phyloP scores from a whole-genome alignment of 2,888 invertebrate genomes.

The Eupithecia abbreviata region DNA sequence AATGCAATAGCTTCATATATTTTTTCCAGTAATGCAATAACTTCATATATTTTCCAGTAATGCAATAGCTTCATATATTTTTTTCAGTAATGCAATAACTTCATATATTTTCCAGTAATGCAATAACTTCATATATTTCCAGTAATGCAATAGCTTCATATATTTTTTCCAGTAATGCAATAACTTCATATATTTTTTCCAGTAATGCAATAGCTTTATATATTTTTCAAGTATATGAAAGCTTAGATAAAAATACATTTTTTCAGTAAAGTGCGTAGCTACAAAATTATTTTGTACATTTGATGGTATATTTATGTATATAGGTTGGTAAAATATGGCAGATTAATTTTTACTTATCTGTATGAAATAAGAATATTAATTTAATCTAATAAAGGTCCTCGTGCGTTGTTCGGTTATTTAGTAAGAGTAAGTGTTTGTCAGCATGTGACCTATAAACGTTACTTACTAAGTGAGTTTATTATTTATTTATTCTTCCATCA shows the following conservation, averaged over 20 bases:
- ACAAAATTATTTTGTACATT: slow-evolving; percentile 21
- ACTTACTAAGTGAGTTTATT: too few species aligned
- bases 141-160: too few species aligned
- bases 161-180: too few species aligned
- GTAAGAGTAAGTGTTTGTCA: too few species aligned
- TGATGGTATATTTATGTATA: slow-evolving; percentile 4
- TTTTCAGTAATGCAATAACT: too few species aligned
- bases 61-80: too few species aligned
- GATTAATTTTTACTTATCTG: not conserved
- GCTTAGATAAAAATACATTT: not conserved
- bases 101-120: too few species aligned
- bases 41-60: not conserved
- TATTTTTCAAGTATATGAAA: not conserved
- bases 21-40: too few species aligned
- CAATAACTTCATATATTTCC: too few species aligned
- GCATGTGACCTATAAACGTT: too few species aligned
- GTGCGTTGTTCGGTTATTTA: not conserved
- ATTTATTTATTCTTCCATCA: too few species aligned
- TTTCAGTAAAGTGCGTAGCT: slow-evolving; percentile 4
- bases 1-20: not conserved
- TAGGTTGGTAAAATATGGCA: slow-evolving; percentile 7
- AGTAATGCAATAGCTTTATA: not conserved
- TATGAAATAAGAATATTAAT: not conserved
- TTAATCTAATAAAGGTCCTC: not conserved
- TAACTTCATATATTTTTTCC: not conserved